Evolutionary conservation across 2,113 vertebrate genomes (phyloP).

Genomic region (Malurus cyaneus): DNA sequence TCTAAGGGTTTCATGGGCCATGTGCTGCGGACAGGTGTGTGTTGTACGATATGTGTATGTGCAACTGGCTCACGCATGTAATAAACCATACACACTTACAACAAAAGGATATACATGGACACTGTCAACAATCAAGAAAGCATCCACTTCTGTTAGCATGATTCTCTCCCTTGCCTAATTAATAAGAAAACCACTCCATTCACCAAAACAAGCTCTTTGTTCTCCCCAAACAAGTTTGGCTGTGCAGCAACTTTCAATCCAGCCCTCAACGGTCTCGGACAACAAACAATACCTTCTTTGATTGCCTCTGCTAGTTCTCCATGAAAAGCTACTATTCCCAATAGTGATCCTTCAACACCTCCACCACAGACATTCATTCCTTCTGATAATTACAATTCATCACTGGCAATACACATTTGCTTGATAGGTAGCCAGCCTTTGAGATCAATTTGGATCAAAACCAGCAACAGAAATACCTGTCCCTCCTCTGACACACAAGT

Average conservation of each 20-base stretch:
- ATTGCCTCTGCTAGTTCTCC: background rate
- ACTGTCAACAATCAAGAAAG: background rate
- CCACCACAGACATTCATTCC: background rate
- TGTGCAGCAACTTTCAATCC: background rate
- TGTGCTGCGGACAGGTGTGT: background rate
- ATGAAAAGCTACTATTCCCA: background rate
- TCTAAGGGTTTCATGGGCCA: background rate
- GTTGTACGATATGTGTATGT: background rate
- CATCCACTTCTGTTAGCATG: background rate
- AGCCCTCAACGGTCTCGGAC: background rate
- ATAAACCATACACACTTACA: background rate
- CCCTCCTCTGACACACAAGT: background rate
- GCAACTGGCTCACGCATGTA: background rate
- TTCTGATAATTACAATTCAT: background rate
- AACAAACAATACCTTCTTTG: slow-evolving; percentile 43
- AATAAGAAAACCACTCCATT: background rate
- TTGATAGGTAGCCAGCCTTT: slow-evolving; percentile 4
- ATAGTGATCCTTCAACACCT: slow-evolving; percentile 1
- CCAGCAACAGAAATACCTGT: background rate
- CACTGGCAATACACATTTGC: background rate
- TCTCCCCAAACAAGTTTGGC: background rate
- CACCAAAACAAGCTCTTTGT: slow-evolving; percentile 19
- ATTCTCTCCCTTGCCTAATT: background rate
- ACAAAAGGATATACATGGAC: background rate
- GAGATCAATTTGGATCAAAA: background rate